These are phyloP conservation scores for Hippopotamus amphibius DNA, from an alignment of 2,113 vertebrate species.

Conservation along the genomic window DNA sequence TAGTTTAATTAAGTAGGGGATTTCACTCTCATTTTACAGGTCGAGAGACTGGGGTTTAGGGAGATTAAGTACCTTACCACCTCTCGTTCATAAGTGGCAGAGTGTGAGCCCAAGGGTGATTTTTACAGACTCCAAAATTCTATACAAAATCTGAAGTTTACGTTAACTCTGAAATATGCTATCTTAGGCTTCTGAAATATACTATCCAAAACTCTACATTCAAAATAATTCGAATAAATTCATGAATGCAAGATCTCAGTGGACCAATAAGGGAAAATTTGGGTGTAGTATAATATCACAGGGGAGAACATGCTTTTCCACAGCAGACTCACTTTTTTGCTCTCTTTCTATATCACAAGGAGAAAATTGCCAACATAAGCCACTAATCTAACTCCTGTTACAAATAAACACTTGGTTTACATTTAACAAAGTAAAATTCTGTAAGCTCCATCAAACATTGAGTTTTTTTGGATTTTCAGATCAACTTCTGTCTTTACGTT, in stretches of 20 bases:
- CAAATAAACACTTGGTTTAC: background rate
- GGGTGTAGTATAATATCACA: background rate
- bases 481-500: background rate
- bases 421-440: background rate
- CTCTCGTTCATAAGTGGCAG: background rate
- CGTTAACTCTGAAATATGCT: background rate
- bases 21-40: background rate
- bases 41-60: background rate
- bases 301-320: background rate
- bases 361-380: background rate
- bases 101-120: background rate
- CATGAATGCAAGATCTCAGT: background rate
- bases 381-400: background rate
- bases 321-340: background rate
- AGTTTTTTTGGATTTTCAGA: background rate
- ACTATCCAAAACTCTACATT: background rate
- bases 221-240: background rate
- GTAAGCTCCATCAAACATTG: background rate
- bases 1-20: background rate
- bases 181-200: background rate
- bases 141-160: background rate
- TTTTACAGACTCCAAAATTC: background rate
- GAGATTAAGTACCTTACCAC: background rate
- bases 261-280: background rate
- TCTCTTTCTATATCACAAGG: background rate